Evolutionary conservation across 2,797 vertebrate genomes (phyloP), one percentile per base, ranked within the genome.

Genomic region (Etheostoma perlongum): DNA sequence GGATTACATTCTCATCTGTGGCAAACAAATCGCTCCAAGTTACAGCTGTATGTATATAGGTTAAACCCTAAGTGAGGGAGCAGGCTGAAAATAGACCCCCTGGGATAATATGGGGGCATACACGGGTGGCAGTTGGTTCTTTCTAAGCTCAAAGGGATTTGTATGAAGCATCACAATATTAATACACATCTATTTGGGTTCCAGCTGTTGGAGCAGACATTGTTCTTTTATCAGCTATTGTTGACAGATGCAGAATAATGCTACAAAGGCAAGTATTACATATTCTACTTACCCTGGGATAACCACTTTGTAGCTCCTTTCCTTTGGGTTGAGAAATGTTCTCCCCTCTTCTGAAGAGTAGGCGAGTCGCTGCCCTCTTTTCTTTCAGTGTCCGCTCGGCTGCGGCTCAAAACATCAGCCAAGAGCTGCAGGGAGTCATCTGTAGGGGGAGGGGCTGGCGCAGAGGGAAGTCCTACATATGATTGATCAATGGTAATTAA

Each of bases 401-500:
- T 92, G 86, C 91, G 93, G 36, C 91, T 92, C 83, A 93, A 67
- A 72, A 89, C 89, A 11, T 94, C 91, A 53, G 86, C 91, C 84
- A 93, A 40, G n/a, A 86, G 51, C 57, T 92, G 92, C 46, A 87
- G 77, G 6, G 91, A 79, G 73, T 89, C 91, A 42, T 97, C 95
- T 12, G 92, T 82, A 0, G 96, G 94, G 0, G 97, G 97, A 0
- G 96, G 96, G 87, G 96, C 88, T 0, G 97, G 97, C 0, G 96
- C 96, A 3, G 97, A 96, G 0, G 97, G 97, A 62, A 98, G 94
- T 27, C 96, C 97, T 98, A 88, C 5, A 40, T 52, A 72, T 47
- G 67, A 78, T 83, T 83, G 71, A 87, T 83, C n/a, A 80, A 57
- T 9, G 27, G 55, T 53, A 62, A 88, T 85, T 71, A 78, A 65